Percentiles rank a stretch among this genome's conserved stretches.
Conservation (phyloP, 2,888 invertebrate species). For the Melanophora roralis region DNA sequence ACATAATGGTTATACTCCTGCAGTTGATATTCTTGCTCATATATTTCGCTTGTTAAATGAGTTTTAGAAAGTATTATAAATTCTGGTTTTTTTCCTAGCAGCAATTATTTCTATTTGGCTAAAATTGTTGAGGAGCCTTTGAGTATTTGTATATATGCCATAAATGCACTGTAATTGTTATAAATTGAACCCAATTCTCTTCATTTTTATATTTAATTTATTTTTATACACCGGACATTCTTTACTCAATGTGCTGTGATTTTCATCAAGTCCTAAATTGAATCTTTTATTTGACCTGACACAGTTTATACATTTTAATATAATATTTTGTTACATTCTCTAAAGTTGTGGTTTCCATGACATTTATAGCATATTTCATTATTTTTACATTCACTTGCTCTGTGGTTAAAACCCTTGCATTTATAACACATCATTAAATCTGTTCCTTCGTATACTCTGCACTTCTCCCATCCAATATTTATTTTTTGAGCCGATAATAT, state of each 20-base stretch:
- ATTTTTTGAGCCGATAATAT: background rate
- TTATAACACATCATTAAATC: background rate
- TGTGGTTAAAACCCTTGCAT: constrained; percentile 13
- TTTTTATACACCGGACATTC: constrained; percentile 28
- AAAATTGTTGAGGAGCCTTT: constrained; percentile 8
- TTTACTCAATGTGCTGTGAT: constrained; percentile 10
- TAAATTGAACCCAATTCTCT: constrained; percentile 9
- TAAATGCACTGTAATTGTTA: background rate
- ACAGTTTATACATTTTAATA: constrained; percentile 22
- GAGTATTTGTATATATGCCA: background rate
- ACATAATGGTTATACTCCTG: background rate
- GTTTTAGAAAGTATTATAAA: background rate
- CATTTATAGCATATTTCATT: constrained; percentile 20
- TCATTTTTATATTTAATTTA: constrained; percentile 21
- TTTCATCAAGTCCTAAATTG: constrained; percentile 18
- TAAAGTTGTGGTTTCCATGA: constrained; percentile 19
- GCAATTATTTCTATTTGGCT: background rate
- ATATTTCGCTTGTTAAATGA: background rate
- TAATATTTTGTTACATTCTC: constrained; percentile 4
- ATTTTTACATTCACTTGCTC: background rate
- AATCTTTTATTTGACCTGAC: constrained; percentile 6
- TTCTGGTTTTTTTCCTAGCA: background rate
- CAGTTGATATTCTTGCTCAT: background rate
- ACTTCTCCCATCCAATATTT: background rate
- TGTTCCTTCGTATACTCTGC: background rate